Conservation (phyloP, 2,888 invertebrate genomes). For the Ypsolopha sequella region DNA sequence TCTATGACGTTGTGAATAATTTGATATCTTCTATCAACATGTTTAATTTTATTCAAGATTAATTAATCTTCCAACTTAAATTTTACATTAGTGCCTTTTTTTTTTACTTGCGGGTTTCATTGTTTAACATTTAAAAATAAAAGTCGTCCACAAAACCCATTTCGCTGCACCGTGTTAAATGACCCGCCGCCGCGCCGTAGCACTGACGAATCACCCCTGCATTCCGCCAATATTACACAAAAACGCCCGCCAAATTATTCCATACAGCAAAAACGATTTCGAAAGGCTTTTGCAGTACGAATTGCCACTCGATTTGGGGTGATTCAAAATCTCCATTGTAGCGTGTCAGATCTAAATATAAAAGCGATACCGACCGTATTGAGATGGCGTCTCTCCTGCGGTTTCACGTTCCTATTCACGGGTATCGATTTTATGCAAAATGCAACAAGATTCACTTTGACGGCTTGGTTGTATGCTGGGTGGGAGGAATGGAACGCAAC, state of each 20-base stretch:
- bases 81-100: too few relatives aligned
- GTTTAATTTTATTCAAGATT: too few relatives aligned
- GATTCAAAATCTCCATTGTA: not conserved
- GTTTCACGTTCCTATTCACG: slow-evolving; percentile 45
- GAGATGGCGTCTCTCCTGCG: not conserved
- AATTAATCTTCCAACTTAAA: too few relatives aligned
- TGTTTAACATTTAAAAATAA: too few relatives aligned
- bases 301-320: not conserved
- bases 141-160: too few relatives aligned
- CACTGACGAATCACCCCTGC: too few relatives aligned
- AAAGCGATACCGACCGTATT: slow-evolving; percentile 30
- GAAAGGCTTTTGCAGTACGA: not conserved
- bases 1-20: too few relatives aligned
- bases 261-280: not conserved
- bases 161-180: too few relatives aligned
- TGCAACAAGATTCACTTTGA: slow-evolving; percentile 68
- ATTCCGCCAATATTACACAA: not conserved
- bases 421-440: slow-evolving; percentile 71
- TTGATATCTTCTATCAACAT: too few relatives aligned
- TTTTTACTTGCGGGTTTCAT: too few relatives aligned
- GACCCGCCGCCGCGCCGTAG: too few relatives aligned
- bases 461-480: slow-evolving; percentile 43
- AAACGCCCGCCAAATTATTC: not conserved
- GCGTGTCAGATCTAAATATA: slow-evolving; percentile 35
- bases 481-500: slow-evolving; percentile 9